A percentile compares a stretch with the other conserved stretches of the same genome.
These are phyloP conservation scores for Sula dactylatra DNA, from an alignment of 2,113 vertebrate genomes.

Conservation along the genomic window DNA sequence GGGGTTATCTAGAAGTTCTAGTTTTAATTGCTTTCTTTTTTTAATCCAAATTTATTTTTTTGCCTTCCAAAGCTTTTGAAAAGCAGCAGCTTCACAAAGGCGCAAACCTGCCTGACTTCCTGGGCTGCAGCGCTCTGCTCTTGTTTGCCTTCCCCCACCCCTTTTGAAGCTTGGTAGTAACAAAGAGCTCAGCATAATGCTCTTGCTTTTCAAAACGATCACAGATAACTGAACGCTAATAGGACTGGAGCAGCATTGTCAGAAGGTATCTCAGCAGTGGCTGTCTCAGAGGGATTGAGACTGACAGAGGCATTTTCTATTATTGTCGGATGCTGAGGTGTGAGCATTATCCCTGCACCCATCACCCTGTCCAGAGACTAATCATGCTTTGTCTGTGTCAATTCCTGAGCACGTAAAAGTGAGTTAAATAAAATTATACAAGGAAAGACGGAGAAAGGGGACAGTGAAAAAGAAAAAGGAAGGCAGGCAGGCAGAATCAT, in stretches of 20 bases:
- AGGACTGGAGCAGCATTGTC: slow-evolving; percentile 61
- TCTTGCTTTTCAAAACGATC: slow-evolving; percentile 60
- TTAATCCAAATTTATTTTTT: background rate
- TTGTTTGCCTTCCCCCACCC: background rate
- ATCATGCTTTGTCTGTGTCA: background rate
- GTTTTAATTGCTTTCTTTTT: slow-evolving; percentile 30
- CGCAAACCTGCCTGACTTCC: background rate
- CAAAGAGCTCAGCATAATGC: slow-evolving; percentile 55
- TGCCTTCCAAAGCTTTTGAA: background rate
- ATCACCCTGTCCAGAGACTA: background rate
- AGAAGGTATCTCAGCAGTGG: slow-evolving; percentile 44
- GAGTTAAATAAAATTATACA: background rate
- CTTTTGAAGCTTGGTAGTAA: background rate
- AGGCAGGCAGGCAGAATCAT: background rate
- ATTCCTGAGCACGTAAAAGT: background rate
- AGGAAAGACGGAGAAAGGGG: background rate
- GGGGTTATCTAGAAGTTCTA: slow-evolving; percentile 23
- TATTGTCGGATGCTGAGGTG: slow-evolving; percentile 55
- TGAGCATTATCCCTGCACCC: slow-evolving; percentile 22
- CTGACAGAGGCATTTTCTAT: slow-evolving; percentile 65
- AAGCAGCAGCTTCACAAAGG: slow-evolving; percentile 17
- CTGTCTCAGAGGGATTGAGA: background rate
- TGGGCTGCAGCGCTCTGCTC: background rate
- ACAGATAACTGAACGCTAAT: slow-evolving; percentile 46
- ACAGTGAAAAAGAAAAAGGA: background rate